phyloP scores from a whole-genome alignment of 2,797 vertebrate genomes.

The Amblyopsis hoosieri region DNA sequence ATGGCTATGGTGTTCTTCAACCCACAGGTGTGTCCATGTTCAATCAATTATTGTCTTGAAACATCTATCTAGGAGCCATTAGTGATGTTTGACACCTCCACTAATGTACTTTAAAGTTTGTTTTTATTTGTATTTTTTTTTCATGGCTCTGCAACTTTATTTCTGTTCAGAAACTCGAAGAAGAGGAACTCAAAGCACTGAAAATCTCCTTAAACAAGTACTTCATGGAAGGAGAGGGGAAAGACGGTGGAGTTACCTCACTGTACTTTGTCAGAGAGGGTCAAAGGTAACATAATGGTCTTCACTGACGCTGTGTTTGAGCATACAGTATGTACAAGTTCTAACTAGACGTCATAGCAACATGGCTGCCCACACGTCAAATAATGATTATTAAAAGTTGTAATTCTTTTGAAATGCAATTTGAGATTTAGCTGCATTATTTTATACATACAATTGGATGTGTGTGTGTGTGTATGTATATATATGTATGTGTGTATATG shows the following conservation, averaged over 20 bases:
- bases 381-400: too few relatives aligned
- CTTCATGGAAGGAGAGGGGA: constrained; percentile 87
- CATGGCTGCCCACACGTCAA: too few relatives aligned
- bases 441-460: too few relatives aligned
- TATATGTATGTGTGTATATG: too few relatives aligned
- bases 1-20: constrained; percentile 95
- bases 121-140: neutral
- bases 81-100: too few relatives aligned
- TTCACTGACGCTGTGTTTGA: neutral
- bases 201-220: constrained; percentile 83
- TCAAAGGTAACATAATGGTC: constrained; percentile 81
- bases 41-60: neutral
- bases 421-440: too few relatives aligned
- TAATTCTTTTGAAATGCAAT: too few relatives aligned
- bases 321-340: too few relatives aligned
- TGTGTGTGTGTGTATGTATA: too few relatives aligned
- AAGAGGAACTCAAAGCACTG: constrained; percentile 79
- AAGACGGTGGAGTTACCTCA: constrained; percentile 85
- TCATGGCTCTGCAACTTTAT: constrained; percentile 2
- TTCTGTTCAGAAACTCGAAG: constrained; percentile 83
- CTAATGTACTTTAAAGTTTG: neutral
- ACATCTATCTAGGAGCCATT: too few relatives aligned
- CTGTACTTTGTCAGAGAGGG: constrained; percentile 93
- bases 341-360: too few relatives aligned
- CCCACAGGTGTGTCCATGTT: constrained; percentile 84